Conservation (phyloP, 2,888 invertebrate genomes). For the Tenodera sinensis region DNA sequence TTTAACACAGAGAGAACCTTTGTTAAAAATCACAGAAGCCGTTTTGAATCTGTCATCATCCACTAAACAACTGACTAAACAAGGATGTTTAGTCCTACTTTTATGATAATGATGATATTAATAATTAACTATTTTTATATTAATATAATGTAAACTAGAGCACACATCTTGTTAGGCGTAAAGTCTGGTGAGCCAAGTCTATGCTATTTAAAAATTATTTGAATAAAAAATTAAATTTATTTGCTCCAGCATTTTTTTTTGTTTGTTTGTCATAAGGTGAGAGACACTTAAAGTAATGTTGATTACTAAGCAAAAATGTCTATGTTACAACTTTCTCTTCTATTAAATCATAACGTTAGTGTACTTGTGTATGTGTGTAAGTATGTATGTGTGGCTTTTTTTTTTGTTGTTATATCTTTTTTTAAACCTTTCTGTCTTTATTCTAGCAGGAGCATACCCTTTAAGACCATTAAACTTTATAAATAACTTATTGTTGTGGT, state of each 20-base stretch:
- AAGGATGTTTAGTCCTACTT: conserved; percentile 9
- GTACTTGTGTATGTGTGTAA: background rate
- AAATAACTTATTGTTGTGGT: background rate
- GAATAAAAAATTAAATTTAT: background rate
- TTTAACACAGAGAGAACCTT: conserved; percentile 2
- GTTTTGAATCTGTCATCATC: background rate
- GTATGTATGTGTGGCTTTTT: background rate
- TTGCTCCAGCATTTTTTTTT: background rate
- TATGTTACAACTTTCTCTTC: background rate
- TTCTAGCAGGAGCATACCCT: background rate
- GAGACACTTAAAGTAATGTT: background rate
- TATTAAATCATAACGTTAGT: background rate
- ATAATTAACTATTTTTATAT: background rate
- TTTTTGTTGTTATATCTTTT: background rate
- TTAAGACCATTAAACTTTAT: conserved; percentile 11
- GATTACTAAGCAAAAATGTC: background rate
- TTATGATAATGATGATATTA: background rate
- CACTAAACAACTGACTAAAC: conserved; percentile 18
- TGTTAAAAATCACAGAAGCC: background rate
- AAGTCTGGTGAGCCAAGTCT: background rate
- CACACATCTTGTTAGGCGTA: background rate
- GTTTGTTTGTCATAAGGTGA: background rate
- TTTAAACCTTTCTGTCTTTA: background rate
- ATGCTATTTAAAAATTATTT: conserved; percentile 6
- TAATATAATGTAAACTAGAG: conserved; percentile 7